Evolutionary conservation across 2,797 vertebrate genomes (phyloP), one percentile per base, ranked within the genome.

Genomic region (Podargus strigoides): DNA sequence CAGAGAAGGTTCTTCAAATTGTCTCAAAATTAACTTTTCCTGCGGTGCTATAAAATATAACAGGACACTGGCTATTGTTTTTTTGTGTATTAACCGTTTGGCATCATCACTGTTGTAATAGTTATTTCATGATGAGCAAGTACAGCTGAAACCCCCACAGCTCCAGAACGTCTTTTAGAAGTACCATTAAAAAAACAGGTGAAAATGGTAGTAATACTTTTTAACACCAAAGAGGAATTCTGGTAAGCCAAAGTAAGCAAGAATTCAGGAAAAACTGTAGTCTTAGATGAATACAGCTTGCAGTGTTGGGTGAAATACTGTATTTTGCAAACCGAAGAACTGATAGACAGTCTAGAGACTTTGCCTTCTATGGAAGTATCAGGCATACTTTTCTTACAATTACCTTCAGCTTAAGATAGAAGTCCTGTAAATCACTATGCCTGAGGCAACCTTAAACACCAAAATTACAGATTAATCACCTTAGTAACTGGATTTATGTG

Each of bases 401-500:
- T 88, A 90, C 44, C 74, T 93, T 87, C 91, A 63, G n/a, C 39
- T 93, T 87, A 86, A 66, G 50, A 87, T 8, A 79, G 69, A 94
- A 89, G 91, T 95, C 47, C 67, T 79, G 58, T 34, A 70, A 95
- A 86, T 64, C 72, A 27, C 39, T 32, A 24, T 42, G 73, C 78
- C 81, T 78, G 44, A 89, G 76, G 81, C 59, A 93, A 87, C 59
- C 27, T 85, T 77, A 78, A 42, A 82, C 34, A 70, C 47, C 30
- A 59, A 81, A 94, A 79, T 5, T 21, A 1, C 28, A 85, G 46
- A 62, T 55, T 90, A 86, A 68, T 74, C 87, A 85, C 12, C 42
- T 50, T 30, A 83, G 11, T 68, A 96, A 89, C 55, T 62, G 75
- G 92, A 95, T 90, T 95, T 90, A 90, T 5, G 17, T 46, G 62